These are phyloP conservation scores for Chrysolina oricalcia DNA, from an alignment of 2,888 invertebrate genomes.

Conservation along the genomic window DNA sequence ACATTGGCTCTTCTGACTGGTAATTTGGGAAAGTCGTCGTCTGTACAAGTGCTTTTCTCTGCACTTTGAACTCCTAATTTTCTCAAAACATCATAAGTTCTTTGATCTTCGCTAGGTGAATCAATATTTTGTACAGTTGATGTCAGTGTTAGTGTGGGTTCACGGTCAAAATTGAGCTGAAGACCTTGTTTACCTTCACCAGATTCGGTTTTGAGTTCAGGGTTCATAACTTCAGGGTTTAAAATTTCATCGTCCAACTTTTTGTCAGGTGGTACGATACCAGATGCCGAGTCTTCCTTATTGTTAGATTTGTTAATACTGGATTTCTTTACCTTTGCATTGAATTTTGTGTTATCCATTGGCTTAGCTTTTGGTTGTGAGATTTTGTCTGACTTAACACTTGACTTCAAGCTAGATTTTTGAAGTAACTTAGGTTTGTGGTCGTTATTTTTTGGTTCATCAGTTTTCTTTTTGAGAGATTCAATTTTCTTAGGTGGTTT, in stretches of 20 bases:
- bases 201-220: constrained; percentile 38
- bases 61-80: constrained; percentile 68
- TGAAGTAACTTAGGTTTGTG: constrained; percentile 28
- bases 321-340: constrained; percentile 28
- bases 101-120: constrained; percentile 71
- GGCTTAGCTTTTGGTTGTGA: constrained; percentile 29
- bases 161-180: constrained; percentile 51
- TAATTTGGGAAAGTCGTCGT: constrained; percentile 67
- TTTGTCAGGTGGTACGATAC: background rate
- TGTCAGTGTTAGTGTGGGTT: constrained; percentile 18
- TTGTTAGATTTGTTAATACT: constrained; percentile 30
- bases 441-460: constrained; percentile 29
- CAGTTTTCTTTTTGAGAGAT: constrained; percentile 35
- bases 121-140: constrained; percentile 59
- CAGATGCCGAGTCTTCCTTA: constrained; percentile 29
- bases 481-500: constrained; percentile 29
- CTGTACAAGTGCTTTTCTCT: constrained; percentile 70
- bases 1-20: constrained; percentile 61
- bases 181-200: constrained; percentile 34
- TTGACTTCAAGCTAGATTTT: constrained; percentile 32
- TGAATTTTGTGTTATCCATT: constrained; percentile 13
- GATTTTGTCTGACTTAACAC: constrained; percentile 37
- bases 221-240: constrained; percentile 8
- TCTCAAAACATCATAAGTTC: constrained; percentile 69
- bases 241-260: constrained; percentile 4